A percentile compares a stretch with the other conserved stretches of the same genome.
phyloP scores from a whole-genome alignment of 1,140 invertebrate genomes.

The Harlomillsia oculata region DNA sequence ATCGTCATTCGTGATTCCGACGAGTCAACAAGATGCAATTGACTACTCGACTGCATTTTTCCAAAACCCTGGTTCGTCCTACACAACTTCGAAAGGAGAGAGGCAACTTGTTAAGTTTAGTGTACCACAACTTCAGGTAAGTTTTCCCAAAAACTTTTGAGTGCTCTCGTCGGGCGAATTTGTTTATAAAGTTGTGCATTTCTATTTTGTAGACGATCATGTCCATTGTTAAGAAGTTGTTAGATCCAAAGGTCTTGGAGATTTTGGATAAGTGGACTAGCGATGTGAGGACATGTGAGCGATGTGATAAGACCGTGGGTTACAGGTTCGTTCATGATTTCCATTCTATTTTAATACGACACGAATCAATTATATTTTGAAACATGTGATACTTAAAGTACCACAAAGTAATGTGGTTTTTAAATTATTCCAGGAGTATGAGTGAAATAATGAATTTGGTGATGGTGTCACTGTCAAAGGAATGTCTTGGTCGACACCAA shows the following conservation, averaged over 20 bases:
- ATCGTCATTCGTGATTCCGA: constrained; percentile 55
- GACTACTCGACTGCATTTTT: constrained; percentile 46
- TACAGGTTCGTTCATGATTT: too few relatives aligned
- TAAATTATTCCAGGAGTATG: constrained; percentile 70
- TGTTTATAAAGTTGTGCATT: too few relatives aligned
- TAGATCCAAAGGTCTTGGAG: constrained; percentile 72
- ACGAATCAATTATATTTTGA: too few relatives aligned
- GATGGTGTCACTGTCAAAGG: constrained; percentile 79
- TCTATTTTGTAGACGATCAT: constrained; percentile 65
- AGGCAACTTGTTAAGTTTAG: constrained; percentile 21
- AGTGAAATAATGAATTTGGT: constrained; percentile 91
- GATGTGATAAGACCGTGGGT: constrained; percentile 8
- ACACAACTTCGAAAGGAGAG: constrained; percentile 40
- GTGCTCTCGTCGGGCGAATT: too few relatives aligned
- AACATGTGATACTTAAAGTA: too few relatives aligned
- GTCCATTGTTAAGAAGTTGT: constrained; percentile 70
- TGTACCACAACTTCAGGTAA: constrained; percentile 30
- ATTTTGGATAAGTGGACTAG: constrained; percentile 68
- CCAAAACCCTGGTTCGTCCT: constrained; percentile 82
- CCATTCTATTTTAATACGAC: too few relatives aligned
- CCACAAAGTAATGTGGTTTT: too few relatives aligned
- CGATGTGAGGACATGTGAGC: constrained; percentile 42
- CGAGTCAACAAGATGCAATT: constrained; percentile 13
- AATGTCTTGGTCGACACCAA: constrained; percentile 80
- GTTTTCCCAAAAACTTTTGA: too few relatives aligned